phyloP scores from a whole-genome alignment of 2,888 invertebrate genomes.

The Polietes domitor region DNA sequence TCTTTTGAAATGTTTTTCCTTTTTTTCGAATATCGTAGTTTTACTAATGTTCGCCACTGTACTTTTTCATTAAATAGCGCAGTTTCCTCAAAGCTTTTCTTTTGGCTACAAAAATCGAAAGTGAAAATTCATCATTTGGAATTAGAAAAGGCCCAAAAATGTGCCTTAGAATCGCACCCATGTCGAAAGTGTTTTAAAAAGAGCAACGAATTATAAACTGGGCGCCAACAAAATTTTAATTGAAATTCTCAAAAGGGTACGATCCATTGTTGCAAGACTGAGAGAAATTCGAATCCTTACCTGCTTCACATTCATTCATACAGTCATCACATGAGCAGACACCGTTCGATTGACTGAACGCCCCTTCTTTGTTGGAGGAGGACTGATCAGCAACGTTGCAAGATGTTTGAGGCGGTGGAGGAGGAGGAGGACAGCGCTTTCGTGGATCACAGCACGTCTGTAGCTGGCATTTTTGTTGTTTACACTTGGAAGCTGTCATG shows the following conservation, averaged over 20 bases:
- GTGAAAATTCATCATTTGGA: not conserved
- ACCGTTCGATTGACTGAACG: not conserved
- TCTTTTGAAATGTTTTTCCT: constrained; percentile 52
- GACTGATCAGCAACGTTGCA: constrained; percentile 42
- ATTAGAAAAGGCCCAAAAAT: constrained; percentile 28
- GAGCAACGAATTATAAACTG: not conserved
- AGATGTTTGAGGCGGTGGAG: constrained; percentile 54
- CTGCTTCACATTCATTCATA: constrained; percentile 68
- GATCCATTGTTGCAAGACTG: constrained; percentile 65
- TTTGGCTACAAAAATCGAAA: constrained; percentile 73
- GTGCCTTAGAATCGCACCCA: constrained; percentile 64
- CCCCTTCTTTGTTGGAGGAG: not conserved
- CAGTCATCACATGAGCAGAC: constrained; percentile 68
- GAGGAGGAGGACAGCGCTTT: constrained; percentile 32
- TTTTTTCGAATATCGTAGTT: constrained; percentile 49
- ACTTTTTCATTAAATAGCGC: constrained; percentile 76
- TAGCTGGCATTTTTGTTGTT: constrained; percentile 47
- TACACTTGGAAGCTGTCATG: constrained; percentile 53
- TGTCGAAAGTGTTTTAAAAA: constrained; percentile 18
- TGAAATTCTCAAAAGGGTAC: constrained; percentile 69
- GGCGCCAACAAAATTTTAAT: not conserved
- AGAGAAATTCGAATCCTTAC: constrained; percentile 54
- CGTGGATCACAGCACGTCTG: constrained; percentile 31
- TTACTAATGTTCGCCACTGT: constrained; percentile 73
- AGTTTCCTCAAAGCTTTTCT: constrained; percentile 77